A percentile compares a stretch with the other conserved stretches of the same genome.
Evolutionary conservation across 2,888 invertebrate species (phyloP).

Genomic region (Hipparchia sbordonii): DNA sequence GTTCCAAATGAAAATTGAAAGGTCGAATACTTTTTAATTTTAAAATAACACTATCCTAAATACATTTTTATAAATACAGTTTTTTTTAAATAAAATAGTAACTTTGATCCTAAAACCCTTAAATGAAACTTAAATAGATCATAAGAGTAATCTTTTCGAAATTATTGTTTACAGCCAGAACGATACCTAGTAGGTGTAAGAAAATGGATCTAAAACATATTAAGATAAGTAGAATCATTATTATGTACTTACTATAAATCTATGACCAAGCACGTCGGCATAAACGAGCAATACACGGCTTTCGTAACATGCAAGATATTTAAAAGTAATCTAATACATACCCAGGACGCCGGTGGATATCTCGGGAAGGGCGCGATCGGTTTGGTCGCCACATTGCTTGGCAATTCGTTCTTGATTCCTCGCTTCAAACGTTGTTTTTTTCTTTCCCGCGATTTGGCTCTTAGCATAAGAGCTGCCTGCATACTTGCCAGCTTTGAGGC

Average conservation of each 20-base stretch:
- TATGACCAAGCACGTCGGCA: conserved; percentile 37
- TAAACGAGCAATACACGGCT: conserved; percentile 39
- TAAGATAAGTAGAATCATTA: neutral
- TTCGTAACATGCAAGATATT: conserved; percentile 34
- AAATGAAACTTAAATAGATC: neutral
- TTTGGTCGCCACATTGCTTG: conserved; percentile 94
- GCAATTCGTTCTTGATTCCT: conserved; percentile 90
- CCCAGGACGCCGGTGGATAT: conserved; percentile 92
- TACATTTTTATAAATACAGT: too few species aligned
- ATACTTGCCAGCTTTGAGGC: conserved; percentile 87
- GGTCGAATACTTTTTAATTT: too few species aligned
- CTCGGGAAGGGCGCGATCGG: conserved; percentile 93
- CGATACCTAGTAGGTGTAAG: neutral
- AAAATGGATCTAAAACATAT: neutral
- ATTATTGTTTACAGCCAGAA: neutral
- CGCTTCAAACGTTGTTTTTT: conserved; percentile 89
- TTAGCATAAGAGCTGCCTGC: conserved; percentile 96
- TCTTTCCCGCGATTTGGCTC: conserved; percentile 94
- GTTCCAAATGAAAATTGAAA: too few species aligned
- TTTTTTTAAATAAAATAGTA: too few species aligned
- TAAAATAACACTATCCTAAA: too few species aligned
- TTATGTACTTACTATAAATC: conserved; percentile 24
- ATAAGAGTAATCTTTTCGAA: neutral
- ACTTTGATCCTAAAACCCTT: too few species aligned
- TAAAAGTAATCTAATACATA: conserved; percentile 62